A percentile compares a stretch with the other conserved stretches of the same genome.
phyloP scores from a whole-genome alignment of 2,797 vertebrate genomes.

The Meda fulgida region DNA sequence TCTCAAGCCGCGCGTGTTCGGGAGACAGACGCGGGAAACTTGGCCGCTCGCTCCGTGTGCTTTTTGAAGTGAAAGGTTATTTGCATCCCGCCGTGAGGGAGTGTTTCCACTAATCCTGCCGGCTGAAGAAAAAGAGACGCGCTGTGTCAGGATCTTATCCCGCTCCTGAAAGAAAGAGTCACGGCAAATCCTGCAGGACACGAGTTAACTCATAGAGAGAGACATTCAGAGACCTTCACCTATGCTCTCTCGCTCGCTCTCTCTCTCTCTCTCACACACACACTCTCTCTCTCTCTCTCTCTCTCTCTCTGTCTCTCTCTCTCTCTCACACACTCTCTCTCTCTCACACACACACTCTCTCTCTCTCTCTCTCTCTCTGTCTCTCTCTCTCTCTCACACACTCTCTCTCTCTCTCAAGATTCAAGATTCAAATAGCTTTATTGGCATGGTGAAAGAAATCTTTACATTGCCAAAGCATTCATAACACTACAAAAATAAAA shows the following conservation, averaged over 20 bases:
- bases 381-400: too few species aligned
- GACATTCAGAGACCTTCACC: conserved; percentile 32
- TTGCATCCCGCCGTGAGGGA: conserved; percentile 54
- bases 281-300: not conserved
- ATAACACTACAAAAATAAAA: too few species aligned
- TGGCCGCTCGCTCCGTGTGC: conserved; percentile 12
- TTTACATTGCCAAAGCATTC: too few species aligned
- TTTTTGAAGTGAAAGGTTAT: conserved; percentile 55
- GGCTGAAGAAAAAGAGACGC: conserved; percentile 40
- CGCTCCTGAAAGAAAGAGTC: conserved; percentile 46
- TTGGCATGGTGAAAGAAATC: too few species aligned
- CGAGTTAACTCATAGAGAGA: conserved; percentile 22
- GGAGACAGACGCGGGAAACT: conserved; percentile 21
- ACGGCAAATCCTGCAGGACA: conserved; percentile 44
- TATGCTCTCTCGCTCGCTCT: not conserved
- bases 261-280: too few species aligned
- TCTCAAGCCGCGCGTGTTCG: conserved; percentile 6
- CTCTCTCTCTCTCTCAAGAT: too few species aligned
- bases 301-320: not conserved
- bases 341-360: too few species aligned
- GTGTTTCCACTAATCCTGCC: conserved; percentile 54
- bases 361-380: too few species aligned
- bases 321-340: too few species aligned
- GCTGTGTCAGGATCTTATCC: conserved; percentile 62
- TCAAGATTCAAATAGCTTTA: too few species aligned